phyloP scores from a whole-genome alignment of 2,113 vertebrate genomes.

The Psettodes erumei region DNA sequence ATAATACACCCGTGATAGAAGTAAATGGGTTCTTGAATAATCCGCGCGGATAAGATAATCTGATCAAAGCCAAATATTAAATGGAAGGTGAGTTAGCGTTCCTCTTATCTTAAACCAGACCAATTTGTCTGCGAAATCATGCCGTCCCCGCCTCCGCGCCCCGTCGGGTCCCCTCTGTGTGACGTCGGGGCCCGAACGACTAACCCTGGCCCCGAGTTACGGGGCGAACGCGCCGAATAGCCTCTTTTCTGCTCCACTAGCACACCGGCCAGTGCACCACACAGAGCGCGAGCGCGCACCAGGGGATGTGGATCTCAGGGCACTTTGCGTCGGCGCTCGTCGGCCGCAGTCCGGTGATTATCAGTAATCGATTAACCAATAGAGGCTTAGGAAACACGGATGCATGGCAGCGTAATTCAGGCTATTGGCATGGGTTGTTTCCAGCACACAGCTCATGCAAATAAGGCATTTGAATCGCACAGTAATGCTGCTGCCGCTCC shows the following conservation, averaged over 20 bases:
- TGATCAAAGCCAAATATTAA: not conserved
- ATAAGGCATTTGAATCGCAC: not conserved
- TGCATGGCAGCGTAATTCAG: too few relatives aligned
- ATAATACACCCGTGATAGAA: not conserved
- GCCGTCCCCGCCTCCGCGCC: too few relatives aligned
- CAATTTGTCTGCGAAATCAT: too few relatives aligned
- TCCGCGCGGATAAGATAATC: not conserved
- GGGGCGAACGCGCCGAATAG: too few relatives aligned
- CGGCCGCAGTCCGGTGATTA: not conserved
- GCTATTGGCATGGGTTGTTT: not conserved
- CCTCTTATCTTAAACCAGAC: not conserved
- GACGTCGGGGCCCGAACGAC: conserved; percentile 62
- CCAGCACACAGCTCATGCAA: not conserved
- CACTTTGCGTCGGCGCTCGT: not conserved
- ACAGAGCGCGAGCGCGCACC: too few relatives aligned
- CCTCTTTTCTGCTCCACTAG: conserved; percentile 68
- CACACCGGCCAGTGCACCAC: conserved; percentile 57
- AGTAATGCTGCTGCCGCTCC: not conserved
- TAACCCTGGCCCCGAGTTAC: conserved; percentile 67
- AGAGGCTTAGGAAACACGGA: not conserved
- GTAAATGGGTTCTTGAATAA: not conserved
- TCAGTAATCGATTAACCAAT: not conserved
- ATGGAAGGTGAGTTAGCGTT: not conserved
- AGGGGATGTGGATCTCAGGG: not conserved
- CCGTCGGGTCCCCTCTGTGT: conserved; percentile 35